Conservation (phyloP, 2,888 invertebrate genomes). For the Callinectes sapidus region DNA sequence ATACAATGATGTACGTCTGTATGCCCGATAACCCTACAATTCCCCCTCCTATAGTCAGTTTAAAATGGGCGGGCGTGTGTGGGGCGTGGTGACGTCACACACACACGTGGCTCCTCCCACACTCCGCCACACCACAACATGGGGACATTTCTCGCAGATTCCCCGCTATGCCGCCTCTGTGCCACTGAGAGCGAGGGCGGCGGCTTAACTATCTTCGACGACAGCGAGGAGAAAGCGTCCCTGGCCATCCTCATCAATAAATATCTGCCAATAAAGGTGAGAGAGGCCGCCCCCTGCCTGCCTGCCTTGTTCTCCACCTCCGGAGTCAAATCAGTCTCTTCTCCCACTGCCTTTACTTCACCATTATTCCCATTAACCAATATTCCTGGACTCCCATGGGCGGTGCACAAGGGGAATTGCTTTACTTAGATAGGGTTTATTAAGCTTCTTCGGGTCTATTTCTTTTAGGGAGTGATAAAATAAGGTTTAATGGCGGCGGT, state of each 20-base stretch:
- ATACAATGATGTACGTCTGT: too few relatives aligned
- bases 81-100: too few relatives aligned
- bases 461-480: background rate
- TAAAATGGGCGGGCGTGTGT: too few relatives aligned
- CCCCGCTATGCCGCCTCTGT: slow-evolving; percentile 64
- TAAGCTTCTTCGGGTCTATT: background rate
- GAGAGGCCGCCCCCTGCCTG: slow-evolving; percentile 51
- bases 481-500: slow-evolving; percentile 27
- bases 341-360: background rate
- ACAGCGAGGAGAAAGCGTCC: slow-evolving; percentile 69
- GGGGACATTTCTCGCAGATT: slow-evolving; percentile 57
- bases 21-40: too few relatives aligned
- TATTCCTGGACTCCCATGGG: background rate
- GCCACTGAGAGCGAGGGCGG: slow-evolving; percentile 60
- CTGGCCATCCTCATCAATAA: slow-evolving; percentile 70
- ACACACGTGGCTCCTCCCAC: background rate
- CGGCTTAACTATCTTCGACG: slow-evolving; percentile 66
- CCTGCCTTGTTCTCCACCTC: slow-evolving; percentile 1
- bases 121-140: background rate
- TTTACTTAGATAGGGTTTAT: background rate
- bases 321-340: slow-evolving; percentile 56
- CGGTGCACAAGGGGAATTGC: background rate
- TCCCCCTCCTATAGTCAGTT: too few relatives aligned
- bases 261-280: slow-evolving; percentile 72
- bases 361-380: background rate